phyloP scores from a whole-genome alignment of 2,113 vertebrate genomes.

The Ptilorrhoa leucosticta region DNA sequence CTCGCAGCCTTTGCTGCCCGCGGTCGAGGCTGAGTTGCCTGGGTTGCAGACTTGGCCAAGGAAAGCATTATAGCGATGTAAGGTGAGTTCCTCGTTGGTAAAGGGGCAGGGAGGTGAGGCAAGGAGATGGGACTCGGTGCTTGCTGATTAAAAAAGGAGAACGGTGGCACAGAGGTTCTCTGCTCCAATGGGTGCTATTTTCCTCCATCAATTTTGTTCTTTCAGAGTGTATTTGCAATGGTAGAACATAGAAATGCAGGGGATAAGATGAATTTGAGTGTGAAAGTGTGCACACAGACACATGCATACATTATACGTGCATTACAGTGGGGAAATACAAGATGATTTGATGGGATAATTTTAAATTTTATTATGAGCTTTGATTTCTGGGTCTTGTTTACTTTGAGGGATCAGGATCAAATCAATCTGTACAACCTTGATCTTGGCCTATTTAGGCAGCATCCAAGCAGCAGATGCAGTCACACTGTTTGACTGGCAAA shows the following conservation, averaged over 20 bases:
- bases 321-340: not conserved
- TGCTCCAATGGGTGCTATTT: not conserved
- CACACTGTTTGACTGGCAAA: slow-evolving; percentile 1
- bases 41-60: not conserved
- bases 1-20: not conserved
- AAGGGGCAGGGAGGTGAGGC: slow-evolving; percentile 7
- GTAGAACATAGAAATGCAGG: not conserved
- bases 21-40: not conserved
- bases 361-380: not conserved
- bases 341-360: not conserved
- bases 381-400: not conserved
- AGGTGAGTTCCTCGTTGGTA: slow-evolving; percentile 3
- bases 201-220: not conserved
- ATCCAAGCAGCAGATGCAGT: slow-evolving; percentile 7
- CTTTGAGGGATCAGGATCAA: not conserved
- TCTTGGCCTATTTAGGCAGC: slow-evolving; percentile 24
- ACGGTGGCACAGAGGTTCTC: not conserved
- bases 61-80: not conserved
- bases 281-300: not conserved
- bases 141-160: not conserved
- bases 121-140: not conserved
- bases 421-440: not conserved
- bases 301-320: not conserved
- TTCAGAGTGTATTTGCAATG: not conserved
- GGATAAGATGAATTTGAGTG: not conserved